Evolutionary conservation across 2,113 vertebrate species (phyloP).

Genomic region (Sciurus niger): DNA sequence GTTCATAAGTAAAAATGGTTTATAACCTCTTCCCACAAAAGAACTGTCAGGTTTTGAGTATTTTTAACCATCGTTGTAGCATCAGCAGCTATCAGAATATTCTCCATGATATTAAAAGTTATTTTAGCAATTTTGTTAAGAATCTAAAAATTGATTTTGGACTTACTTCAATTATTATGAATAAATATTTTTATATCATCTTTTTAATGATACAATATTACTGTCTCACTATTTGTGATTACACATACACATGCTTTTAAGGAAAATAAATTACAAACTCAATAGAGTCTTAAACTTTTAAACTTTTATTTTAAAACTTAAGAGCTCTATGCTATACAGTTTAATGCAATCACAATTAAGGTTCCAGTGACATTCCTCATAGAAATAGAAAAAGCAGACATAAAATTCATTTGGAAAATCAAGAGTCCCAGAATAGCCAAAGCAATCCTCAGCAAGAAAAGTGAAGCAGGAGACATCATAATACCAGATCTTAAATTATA

Average conservation of each 20-base stretch:
- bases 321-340: too few relatives aligned
- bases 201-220: neutral
- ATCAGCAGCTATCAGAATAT: neutral
- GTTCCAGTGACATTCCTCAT: too few relatives aligned
- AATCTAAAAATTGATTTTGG: neutral
- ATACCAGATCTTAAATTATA: too few relatives aligned
- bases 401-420: too few relatives aligned
- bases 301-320: constrained; percentile 32
- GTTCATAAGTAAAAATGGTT: constrained; percentile 51
- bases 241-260: neutral
- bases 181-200: neutral
- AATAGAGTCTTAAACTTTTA: neutral
- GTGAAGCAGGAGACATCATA: too few relatives aligned
- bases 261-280: neutral
- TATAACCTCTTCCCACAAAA: constrained; percentile 60
- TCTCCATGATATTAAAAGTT: neutral
- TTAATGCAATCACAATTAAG: too few relatives aligned
- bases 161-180: constrained; percentile 11
- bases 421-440: too few relatives aligned
- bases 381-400: too few relatives aligned
- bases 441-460: too few relatives aligned
- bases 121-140: neutral
- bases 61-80: neutral
- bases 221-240: neutral
- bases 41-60: neutral